Evolutionary conservation across 2,888 invertebrate species (phyloP), one percentile per base, ranked within the genome.

Genomic region (Erebia epiphron): DNA sequence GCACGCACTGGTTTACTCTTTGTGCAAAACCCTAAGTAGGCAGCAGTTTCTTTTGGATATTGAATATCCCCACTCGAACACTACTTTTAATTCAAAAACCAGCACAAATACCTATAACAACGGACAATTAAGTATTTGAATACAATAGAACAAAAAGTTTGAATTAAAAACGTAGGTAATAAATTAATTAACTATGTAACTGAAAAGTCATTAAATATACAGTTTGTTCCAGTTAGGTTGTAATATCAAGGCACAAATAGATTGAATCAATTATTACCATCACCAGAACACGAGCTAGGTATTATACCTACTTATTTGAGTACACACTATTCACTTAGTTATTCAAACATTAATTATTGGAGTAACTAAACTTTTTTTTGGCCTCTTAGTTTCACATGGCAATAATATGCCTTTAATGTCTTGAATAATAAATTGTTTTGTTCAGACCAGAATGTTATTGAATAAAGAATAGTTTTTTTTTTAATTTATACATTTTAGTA

Each of bases 191-290:
- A 13, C 11, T 0, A n/a, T n/a, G n/a, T n/a, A 54, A 14, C 21
- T 57, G 56, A 21, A 57, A 57, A 57, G 13, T 7, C 8, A 26
- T 26, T 57, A 21, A 26, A 13, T 13, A 26, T 26, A 18, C 56
- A 21, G 11, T 56, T 57, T 57, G 21, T 11, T 21, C 7, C 26
- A 57, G 13, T 10, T 13, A 21, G 21, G 56, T 49, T n/a, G n/a
- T n/a, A n/a, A 11, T 49, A 8, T 62, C 49, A 49, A 62, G 14
- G 62, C 18, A 62, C 62, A 46, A 62, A 62, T 21, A 49, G 62
- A 49, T 62, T 49, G 62, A 62, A 49, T 62, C 62, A 62, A 62
- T 62, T 62, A 62, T 49, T 49, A 49, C 62, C 62, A 62, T 62
- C 49, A 62, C 49, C 21, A 9, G 46, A 49, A 49, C 62, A 62